These are phyloP conservation scores for Beroe ovata DNA, from an alignment of 37 sponge, comb jelly and placozoan genomes.

Conservation along the genomic window DNA sequence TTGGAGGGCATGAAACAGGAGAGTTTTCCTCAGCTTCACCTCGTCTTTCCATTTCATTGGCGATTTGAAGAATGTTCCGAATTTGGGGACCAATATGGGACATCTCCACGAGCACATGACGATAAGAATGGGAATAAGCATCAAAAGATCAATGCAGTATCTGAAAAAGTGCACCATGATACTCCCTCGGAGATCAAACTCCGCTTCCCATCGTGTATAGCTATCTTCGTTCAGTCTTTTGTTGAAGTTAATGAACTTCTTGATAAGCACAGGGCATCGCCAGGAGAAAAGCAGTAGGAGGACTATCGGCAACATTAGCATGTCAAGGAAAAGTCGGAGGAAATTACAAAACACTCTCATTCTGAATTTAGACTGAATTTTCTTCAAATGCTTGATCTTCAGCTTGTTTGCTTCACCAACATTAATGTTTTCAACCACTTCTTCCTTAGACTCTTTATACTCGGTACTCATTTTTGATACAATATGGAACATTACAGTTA, in stretches of 20 bases:
- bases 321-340: slow-evolving; percentile 16
- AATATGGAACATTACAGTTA: slow-evolving; percentile 18
- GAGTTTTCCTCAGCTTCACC: neutral
- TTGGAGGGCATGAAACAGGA: slow-evolving; percentile 37
- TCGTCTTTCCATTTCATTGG: slow-evolving; percentile 5
- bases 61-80: slow-evolving; percentile 11
- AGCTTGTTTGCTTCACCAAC: neutral
- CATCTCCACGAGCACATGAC: slow-evolving; percentile 60
- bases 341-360: slow-evolving; percentile 4
- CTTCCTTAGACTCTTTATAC: neutral
- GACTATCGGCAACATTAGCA: slow-evolving; percentile 21
- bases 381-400: neutral
- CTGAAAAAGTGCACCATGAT: slow-evolving; percentile 24
- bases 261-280: slow-evolving; percentile 28
- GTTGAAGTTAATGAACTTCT: slow-evolving; percentile 18
- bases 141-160: slow-evolving; percentile 34
- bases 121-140: slow-evolving; percentile 9
- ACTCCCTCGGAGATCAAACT: neutral
- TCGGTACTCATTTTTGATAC: neutral
- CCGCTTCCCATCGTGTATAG: neutral
- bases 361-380: neutral
- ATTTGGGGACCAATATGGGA: slow-evolving; percentile 28
- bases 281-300: slow-evolving; percentile 33
- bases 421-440: neutral
- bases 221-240: neutral